phyloP scores from a whole-genome alignment of 2,888 invertebrate genomes.

The Drosophila kokeensis region DNA sequence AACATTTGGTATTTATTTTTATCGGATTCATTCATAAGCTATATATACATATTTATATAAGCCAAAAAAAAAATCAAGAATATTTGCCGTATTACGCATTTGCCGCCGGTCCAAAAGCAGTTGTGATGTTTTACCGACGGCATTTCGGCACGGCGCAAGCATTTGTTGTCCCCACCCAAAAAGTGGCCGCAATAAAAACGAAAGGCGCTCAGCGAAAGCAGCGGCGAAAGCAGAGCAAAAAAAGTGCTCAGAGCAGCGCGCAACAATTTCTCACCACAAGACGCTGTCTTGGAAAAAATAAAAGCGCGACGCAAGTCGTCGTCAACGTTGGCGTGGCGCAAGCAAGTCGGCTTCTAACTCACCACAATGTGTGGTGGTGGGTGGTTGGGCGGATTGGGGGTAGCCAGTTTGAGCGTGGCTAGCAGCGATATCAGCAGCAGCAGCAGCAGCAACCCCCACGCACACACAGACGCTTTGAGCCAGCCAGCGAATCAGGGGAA shows the following conservation, averaged over 20 bases:
- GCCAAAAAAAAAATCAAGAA: background rate
- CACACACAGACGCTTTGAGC: conserved; percentile 49
- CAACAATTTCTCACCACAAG: conserved; percentile 80
- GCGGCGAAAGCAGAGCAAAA: background rate
- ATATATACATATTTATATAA: too few species aligned
- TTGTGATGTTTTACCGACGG: conserved; percentile 58
- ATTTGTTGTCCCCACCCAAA: conserved; percentile 12
- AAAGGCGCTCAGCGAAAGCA: conserved; percentile 60
- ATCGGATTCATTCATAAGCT: background rate
- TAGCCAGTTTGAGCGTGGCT: background rate
- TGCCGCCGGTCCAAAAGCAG: conserved; percentile 63
- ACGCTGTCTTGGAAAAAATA: conserved; percentile 63
- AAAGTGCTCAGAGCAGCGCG: conserved; percentile 62
- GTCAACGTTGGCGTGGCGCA: conserved; percentile 33
- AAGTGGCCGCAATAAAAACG: conserved; percentile 65
- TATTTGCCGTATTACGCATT: conserved; percentile 10
- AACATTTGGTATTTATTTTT: too few species aligned
- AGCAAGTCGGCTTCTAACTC: conserved; percentile 67
- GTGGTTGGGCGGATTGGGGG: conserved; percentile 8
- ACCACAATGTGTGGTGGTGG: conserved; percentile 62
- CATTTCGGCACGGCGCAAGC: conserved; percentile 24
- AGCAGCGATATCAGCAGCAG: background rate
- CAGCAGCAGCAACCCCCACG: conserved; percentile 7
- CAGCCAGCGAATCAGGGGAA: conserved; percentile 73
- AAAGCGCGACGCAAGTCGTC: conserved; percentile 26